phyloP scores from a whole-genome alignment of 1,140 invertebrate genomes.

The Eulimnadia texana region DNA sequence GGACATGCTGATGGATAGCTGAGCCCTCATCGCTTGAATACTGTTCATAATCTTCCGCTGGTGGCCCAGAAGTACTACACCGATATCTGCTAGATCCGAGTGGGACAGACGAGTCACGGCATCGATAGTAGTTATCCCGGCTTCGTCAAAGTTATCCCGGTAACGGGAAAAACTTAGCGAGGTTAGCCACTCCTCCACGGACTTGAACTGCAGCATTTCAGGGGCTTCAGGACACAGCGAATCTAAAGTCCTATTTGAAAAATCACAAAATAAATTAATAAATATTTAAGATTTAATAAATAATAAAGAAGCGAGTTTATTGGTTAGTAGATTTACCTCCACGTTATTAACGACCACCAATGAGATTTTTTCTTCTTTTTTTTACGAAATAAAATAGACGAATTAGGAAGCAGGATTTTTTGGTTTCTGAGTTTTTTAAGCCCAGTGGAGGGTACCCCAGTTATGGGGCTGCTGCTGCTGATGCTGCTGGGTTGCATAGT shows the following conservation, averaged over 20 bases:
- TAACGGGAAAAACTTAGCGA: slow-evolving; percentile 95
- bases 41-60: slow-evolving; percentile 97
- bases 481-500: not conserved
- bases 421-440: not conserved
- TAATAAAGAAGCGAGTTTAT: too few relatives aligned
- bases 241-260: slow-evolving; percentile 50
- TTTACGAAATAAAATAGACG: not conserved
- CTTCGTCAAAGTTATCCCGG: slow-evolving; percentile 77
- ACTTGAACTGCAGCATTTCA: slow-evolving; percentile 75
- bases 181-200: slow-evolving; percentile 85
- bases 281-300: not conserved
- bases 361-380: too few relatives aligned
- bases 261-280: not conserved
- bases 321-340: too few relatives aligned
- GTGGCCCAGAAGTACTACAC: slow-evolving; percentile 87
- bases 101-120: slow-evolving; percentile 72
- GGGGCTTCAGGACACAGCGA: slow-evolving; percentile 73
- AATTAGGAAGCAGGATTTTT: not conserved
- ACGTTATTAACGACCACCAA: too few relatives aligned
- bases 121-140: slow-evolving; percentile 69
- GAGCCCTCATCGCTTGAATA: slow-evolving; percentile 76
- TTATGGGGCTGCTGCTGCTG: not conserved
- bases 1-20: slow-evolving; percentile 70
- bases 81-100: slow-evolving; percentile 76
- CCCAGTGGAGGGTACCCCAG: slow-evolving; percentile 10